Base-by-base conservation (phyloP, 2,113 vertebrate species). In the Oncorhynchus clarkii region DNA sequence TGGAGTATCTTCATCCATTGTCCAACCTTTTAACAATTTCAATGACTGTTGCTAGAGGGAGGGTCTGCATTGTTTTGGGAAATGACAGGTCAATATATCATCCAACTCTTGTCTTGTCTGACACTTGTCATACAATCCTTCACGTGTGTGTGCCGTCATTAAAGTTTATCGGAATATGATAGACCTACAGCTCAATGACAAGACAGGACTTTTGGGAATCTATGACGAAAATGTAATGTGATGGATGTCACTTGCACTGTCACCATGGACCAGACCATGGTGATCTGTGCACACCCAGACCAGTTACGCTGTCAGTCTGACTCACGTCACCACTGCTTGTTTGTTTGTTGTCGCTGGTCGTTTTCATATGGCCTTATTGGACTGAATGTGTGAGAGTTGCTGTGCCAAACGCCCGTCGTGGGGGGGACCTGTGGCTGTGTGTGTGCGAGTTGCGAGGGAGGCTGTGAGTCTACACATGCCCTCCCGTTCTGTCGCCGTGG, bases 401-500 rank as follows among this genome's bases (percentile, higher is more conserved):
- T 78, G 83, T 91, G 87, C 90, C 89, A 91, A 84, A 88, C 84
- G 85, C 2, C 49, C 49, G 14, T 16, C 14, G 14, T 54, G 49
- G 1, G 87, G 88, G 84, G 89, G 84, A 76, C 74, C 85, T 93
- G 91, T 82, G 81, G 49, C 49, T 54, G 49, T 54, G 12, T 54
- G 59, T 62, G 18, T 62, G 59, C 4, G 5, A 18, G 49, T 18
- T 13, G 14, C 14, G 49, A 18, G 49, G 49, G 49, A 54, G 49
- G 49, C 49, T 54, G 49, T 18, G 49, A 54, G 49, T 45, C 39
- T 39, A 7, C 8, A 45, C 39, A 45, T 77, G 87, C 86, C 85
- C 85, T 85, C 85, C 88, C 89, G 88, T 88, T 89, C 91, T 90
- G 89, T 89, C 92, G 83, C 90, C 89, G 89, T 90, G 89, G 89